phyloP scores from a whole-genome alignment of 1,140 invertebrate genomes.

The Semibalanus balanoides region DNA sequence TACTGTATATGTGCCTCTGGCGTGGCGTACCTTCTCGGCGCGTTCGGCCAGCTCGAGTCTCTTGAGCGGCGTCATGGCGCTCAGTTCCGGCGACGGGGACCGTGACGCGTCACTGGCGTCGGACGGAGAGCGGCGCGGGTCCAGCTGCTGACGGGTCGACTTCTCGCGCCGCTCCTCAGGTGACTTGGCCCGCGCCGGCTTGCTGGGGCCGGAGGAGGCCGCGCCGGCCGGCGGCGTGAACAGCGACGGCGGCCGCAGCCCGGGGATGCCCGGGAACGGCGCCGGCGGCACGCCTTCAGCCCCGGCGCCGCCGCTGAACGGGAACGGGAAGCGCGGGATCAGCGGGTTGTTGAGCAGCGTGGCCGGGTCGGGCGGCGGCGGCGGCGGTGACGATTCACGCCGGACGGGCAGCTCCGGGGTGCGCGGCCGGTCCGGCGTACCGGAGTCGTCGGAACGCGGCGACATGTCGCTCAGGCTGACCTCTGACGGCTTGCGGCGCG shows the following conservation, averaged over 20 bases:
- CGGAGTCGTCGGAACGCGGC: neutral
- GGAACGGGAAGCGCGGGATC: constrained; percentile 28
- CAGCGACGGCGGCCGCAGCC: constrained; percentile 29
- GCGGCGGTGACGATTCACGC: constrained; percentile 35
- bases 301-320: constrained; percentile 18
- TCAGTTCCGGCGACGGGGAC: constrained; percentile 10
- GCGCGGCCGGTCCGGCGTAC: constrained; percentile 35
- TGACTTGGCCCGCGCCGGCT: no score
- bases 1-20: no score
- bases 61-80: constrained; percentile 6
- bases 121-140: neutral
- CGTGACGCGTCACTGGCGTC: constrained; percentile 12
- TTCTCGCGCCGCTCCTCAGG: neutral
- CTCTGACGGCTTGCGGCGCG: constrained; percentile 10
- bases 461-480: neutral
- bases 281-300: constrained; percentile 34
- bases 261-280: constrained; percentile 33
- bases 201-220: no score
- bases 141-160: neutral
- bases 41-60: constrained; percentile 4
- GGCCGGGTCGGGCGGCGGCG: constrained; percentile 41
- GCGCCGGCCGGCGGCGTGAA: constrained; percentile 7
- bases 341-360: constrained; percentile 29
- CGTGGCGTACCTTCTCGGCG: neutral
- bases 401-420: constrained; percentile 43